Evolutionary conservation across 2,113 vertebrate species (phyloP).

Genomic region (Apus apus): DNA sequence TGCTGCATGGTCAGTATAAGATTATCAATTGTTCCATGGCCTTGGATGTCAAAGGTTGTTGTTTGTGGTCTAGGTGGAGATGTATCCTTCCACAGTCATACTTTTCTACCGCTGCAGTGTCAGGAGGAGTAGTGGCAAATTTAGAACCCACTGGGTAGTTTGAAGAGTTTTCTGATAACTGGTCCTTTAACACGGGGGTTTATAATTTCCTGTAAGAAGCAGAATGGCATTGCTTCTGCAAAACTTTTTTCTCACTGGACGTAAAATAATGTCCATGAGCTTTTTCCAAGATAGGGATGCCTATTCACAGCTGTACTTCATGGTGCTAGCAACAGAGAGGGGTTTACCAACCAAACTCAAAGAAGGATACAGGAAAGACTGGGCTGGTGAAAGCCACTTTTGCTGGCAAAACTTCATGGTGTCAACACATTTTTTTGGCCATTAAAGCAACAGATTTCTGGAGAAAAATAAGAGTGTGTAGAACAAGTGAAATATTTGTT

Average conservation of each 20-base stretch:
- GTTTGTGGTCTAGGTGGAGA: neutral
- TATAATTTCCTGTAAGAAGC: neutral
- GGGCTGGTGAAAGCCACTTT: neutral
- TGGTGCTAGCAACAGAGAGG: neutral
- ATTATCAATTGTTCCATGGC: neutral
- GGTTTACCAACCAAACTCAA: neutral
- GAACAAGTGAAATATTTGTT: neutral
- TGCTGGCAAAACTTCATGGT: neutral
- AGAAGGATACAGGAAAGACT: neutral
- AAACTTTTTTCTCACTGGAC: neutral
- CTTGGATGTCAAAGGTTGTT: neutral
- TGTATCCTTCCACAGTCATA: neutral
- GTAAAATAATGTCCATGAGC: neutral
- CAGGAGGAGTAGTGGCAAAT: neutral
- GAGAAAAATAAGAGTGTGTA: neutral
- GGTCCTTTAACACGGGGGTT: neutral
- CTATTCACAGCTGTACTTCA: neutral
- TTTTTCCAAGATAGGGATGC: neutral
- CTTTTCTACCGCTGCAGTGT: neutral
- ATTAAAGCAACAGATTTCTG: neutral
- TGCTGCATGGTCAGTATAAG: neutral
- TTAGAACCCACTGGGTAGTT: neutral
- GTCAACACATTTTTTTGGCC: neutral
- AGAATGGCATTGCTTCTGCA: neutral
- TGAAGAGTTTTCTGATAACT: neutral